Percentiles rank a stretch among this genome's conserved stretches.
Evolutionary conservation across 2,888 invertebrate species (phyloP).

Genomic region (Cerceris ruficornis): DNA sequence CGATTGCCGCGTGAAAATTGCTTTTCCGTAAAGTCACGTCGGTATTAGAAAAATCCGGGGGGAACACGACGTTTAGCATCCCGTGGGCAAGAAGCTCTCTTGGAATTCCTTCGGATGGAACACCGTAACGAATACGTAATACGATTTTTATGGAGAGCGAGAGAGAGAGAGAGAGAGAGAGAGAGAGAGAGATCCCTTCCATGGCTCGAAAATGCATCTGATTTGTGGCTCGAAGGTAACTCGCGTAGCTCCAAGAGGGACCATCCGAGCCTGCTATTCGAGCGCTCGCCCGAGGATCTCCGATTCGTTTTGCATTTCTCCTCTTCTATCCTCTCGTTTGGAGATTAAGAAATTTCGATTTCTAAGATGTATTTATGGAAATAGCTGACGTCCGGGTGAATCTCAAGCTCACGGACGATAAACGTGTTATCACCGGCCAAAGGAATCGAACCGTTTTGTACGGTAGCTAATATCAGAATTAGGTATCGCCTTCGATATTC

Average conservation of each 20-base stretch:
- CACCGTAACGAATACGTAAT: constrained; percentile 81
- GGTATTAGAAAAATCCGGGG: constrained; percentile 9
- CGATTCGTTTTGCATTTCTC: constrained; percentile 61
- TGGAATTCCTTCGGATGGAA: constrained; percentile 75
- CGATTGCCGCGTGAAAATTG: neutral
- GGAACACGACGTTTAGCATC: constrained; percentile 12
- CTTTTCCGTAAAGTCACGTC: neutral
- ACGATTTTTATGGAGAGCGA: constrained; percentile 78
- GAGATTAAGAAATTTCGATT: constrained; percentile 59
- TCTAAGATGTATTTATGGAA: constrained; percentile 23
- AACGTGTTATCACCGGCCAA: neutral
- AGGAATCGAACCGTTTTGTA: no score
- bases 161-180: constrained; percentile 43
- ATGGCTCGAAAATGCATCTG: constrained; percentile 76
- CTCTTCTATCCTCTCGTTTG: constrained; percentile 30
- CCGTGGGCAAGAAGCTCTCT: constrained; percentile 37
- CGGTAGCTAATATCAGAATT: no score
- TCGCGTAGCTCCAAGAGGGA: constrained; percentile 35
- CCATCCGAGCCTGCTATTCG: constrained; percentile 45
- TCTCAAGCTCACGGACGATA: constrained; percentile 18
- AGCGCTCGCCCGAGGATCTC: constrained; percentile 37
- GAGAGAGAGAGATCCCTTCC: constrained; percentile 65
- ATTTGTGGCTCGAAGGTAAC: constrained; percentile 74
- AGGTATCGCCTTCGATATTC: no score
- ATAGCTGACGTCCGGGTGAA: neutral